phyloP scores from a whole-genome alignment of 2,113 vertebrate species.

The Eulemur macaco region DNA sequence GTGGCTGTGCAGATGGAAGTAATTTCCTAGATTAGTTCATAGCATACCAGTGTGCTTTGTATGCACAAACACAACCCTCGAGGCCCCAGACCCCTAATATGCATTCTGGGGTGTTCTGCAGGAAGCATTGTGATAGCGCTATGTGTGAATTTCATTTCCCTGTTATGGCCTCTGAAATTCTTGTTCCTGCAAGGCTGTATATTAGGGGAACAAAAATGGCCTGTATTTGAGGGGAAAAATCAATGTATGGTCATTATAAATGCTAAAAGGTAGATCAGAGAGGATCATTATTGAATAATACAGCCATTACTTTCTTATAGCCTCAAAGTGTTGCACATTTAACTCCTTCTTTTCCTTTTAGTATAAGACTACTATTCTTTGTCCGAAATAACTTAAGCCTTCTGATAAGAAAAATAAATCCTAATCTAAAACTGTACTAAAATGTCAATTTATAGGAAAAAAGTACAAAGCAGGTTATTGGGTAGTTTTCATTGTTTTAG shows the following conservation, averaged over 20 bases:
- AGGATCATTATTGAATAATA: neutral
- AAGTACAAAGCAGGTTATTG: neutral
- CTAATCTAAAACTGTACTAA: neutral
- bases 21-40: neutral
- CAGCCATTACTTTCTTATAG: neutral
- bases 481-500: neutral
- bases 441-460: neutral
- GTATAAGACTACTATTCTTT: neutral
- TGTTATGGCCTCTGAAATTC: neutral
- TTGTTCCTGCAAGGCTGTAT: neutral
- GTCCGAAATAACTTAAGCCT: neutral
- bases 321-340: neutral
- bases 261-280: neutral
- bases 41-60: neutral
- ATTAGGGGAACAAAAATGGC: neutral
- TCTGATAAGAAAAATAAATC: conserved; percentile 18
- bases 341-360: neutral
- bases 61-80: neutral
- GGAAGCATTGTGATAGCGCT: neutral
- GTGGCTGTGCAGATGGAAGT: neutral
- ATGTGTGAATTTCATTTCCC: neutral
- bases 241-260: neutral
- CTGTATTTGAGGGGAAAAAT: neutral
- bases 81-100: neutral
- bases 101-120: neutral